Evolutionary conservation across 2,113 vertebrate species (phyloP), one percentile per base, ranked within the genome.

Genomic region (Pao palembangensis): DNA sequence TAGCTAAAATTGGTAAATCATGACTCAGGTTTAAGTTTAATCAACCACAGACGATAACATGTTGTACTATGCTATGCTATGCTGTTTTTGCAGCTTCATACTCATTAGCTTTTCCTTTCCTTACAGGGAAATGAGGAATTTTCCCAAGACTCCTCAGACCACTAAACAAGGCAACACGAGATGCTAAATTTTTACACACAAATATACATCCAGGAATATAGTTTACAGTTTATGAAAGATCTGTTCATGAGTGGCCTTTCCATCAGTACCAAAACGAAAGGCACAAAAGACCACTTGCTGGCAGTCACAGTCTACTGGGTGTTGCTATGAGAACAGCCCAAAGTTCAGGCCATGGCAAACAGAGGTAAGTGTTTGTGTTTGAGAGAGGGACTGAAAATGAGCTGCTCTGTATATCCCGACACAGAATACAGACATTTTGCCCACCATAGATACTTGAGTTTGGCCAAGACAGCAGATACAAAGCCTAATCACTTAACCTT

Each of bases 301-400:
- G 19, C 38, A 12, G 41, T 75, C 53, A 28, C 55, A 61, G 57
- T 68, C 65, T 50, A 46, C 56, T 23, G 58, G 28, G 31, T 55
- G 83, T 86, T 83, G 74, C 76, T 58, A 85, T 80, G 80, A 81
- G 69, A 84, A 90, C 79, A 17, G 76, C 78, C 76, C 80, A 84
- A 85, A 85, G 88, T 86, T 87, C 87, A 86, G 60, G 50, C 59
- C 5, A 48, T 13, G 63, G 81, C 78, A 88, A 86, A 85, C 79
- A 88, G 65, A 77, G 73, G 64, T 80, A 58, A 75, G 58, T 64
- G 48, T 55, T 48, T 55, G 54, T 0, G 19, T 31, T 59, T 51
- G 20, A 21, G 49, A 51, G 13, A 59, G 19, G 20, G 23, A 52
- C 10, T 28, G 16, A 51, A 25, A 50, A 43, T 15, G 14, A 58